These are phyloP conservation scores for Torymus aiolomorphi DNA, from an alignment of 2,888 invertebrate genomes.

Conservation along the genomic window DNA sequence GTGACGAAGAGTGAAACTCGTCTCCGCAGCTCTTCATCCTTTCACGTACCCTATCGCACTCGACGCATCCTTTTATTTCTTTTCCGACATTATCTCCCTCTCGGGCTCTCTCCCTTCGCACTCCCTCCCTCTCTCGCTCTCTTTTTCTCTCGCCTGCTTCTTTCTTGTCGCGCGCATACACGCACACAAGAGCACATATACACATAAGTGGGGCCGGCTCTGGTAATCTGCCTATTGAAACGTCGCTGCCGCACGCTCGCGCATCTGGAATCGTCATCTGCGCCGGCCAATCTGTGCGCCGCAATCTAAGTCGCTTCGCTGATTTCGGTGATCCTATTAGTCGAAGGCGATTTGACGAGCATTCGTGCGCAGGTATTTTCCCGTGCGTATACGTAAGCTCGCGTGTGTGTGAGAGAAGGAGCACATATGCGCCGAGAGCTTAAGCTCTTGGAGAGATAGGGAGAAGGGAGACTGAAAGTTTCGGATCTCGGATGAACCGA, in stretches of 20 bases:
- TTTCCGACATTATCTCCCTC: neutral
- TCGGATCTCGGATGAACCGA: neutral
- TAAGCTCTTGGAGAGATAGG: conserved; percentile 27
- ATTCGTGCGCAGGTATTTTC: conserved; percentile 63
- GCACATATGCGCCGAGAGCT: conserved; percentile 32
- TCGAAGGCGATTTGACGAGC: conserved; percentile 65
- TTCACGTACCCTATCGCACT: neutral
- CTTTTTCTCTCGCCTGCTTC: conserved; percentile 12
- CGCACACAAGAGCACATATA: conserved; percentile 28
- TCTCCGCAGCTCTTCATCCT: too few species aligned
- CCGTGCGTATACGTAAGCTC: conserved; percentile 15
- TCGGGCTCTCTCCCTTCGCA: neutral
- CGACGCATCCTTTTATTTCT: neutral
- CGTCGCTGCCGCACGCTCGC: conserved; percentile 50
- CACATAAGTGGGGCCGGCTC: conserved; percentile 56
- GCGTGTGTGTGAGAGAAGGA: neutral
- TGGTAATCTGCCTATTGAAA: conserved; percentile 70
- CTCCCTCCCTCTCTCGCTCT: conserved; percentile 8
- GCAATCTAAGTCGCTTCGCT: conserved; percentile 69
- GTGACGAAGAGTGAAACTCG: too few species aligned
- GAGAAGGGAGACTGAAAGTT: conserved; percentile 8
- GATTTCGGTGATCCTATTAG: conserved; percentile 74
- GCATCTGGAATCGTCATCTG: conserved; percentile 70
- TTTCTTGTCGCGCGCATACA: conserved; percentile 14
- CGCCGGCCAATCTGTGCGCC: conserved; percentile 67